Conservation (phyloP, 1,140 invertebrate genomes). For the Drosophila melanica region DNA sequence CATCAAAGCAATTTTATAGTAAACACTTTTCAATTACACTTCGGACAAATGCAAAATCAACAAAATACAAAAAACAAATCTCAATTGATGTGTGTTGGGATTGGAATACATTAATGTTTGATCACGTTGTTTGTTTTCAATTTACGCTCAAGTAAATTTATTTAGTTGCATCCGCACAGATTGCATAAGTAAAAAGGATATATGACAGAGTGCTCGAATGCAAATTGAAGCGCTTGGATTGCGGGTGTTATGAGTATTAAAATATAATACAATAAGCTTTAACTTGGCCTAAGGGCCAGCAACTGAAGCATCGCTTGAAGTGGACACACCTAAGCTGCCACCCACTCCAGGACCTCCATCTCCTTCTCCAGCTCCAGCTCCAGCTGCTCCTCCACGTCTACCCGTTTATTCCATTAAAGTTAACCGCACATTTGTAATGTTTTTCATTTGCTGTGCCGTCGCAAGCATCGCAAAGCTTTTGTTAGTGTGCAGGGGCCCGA, state of each 20-base stretch:
- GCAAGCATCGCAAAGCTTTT: slow-evolving; percentile 29
- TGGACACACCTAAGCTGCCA: too few species aligned
- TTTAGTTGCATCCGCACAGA: slow-evolving; percentile 27
- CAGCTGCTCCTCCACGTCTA: too few species aligned
- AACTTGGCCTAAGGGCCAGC: not conserved
- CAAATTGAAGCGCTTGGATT: slow-evolving; percentile 19
- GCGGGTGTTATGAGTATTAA: slow-evolving; percentile 8
- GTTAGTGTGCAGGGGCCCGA: slow-evolving; percentile 14
- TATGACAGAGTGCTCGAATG: not conserved
- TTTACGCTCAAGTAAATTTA: slow-evolving; percentile 62
- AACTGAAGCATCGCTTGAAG: too few species aligned
- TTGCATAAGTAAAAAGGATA: slow-evolving; percentile 11
- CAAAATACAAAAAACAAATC: slow-evolving; percentile 30
- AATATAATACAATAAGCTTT: slow-evolving; percentile 18
- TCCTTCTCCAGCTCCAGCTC: not conserved
- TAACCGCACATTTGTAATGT: slow-evolving; percentile 58
- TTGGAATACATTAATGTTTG: slow-evolving; percentile 41
- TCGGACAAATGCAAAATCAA: slow-evolving; percentile 37
- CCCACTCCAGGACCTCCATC: not conserved
- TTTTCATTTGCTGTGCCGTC: slow-evolving; percentile 42
- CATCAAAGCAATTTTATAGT: slow-evolving; percentile 54
- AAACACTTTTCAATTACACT: slow-evolving; percentile 62
- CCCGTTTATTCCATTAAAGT: slow-evolving; percentile 36
- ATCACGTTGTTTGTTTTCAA: slow-evolving; percentile 67
- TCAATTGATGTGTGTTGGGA: slow-evolving; percentile 22